Conservation (phyloP, 1,140 invertebrate genomes). For the Alviniconcha marisindica region DNA sequence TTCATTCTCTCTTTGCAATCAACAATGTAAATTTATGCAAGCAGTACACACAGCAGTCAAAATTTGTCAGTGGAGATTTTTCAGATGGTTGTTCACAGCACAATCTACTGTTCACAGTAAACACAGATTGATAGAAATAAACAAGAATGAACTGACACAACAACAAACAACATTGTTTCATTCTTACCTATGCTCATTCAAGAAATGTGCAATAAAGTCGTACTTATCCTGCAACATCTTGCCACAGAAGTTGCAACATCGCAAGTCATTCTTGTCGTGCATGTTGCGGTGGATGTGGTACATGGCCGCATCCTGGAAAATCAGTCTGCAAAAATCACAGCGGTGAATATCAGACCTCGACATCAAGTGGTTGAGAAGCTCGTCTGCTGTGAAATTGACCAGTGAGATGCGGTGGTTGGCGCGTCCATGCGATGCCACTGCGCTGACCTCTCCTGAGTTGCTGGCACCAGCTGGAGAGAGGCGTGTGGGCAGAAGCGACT, state of each 20-base stretch:
- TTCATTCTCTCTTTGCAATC: no score
- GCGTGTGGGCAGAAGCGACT: constrained; percentile 12
- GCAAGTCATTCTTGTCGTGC: constrained; percentile 63
- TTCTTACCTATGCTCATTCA: constrained; percentile 58
- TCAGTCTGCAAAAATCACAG: constrained; percentile 64
- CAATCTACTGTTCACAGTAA: no score
- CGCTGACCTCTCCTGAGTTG: not conserved
- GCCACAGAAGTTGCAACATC: constrained; percentile 64
- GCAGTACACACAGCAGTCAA: no score
- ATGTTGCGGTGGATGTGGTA: constrained; percentile 67
- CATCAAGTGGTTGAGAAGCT: constrained; percentile 61
- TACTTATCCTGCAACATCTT: constrained; percentile 62
- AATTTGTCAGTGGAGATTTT: no score
- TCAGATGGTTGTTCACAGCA: no score
- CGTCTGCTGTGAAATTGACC: constrained; percentile 61
- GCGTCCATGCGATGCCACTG: constrained; percentile 21
- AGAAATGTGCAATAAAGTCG: constrained; percentile 65
- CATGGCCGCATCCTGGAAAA: constrained; percentile 67
- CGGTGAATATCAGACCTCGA: constrained; percentile 59
- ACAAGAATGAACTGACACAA: no score
- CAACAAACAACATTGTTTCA: no score
- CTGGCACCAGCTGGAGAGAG: not conserved
- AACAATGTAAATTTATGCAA: no score
- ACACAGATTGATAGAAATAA: no score
- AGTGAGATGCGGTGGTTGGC: constrained; percentile 54